Conservation (phyloP, 2,113 vertebrate species). For the Poicephalus gulielmi region DNA sequence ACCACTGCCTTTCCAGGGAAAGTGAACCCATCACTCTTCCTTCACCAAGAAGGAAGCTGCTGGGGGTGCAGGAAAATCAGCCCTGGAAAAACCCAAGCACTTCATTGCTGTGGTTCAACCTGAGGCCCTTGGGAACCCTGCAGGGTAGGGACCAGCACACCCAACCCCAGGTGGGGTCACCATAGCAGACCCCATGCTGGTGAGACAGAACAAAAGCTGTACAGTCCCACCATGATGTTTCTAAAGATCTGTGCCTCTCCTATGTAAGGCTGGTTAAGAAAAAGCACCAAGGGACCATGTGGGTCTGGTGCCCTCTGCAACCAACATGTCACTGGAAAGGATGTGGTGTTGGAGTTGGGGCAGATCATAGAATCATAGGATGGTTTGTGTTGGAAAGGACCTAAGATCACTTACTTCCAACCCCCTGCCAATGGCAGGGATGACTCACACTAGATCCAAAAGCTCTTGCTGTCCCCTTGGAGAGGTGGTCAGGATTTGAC, state of each 20-base stretch:
- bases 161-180: neutral
- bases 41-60: neutral
- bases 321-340: neutral
- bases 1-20: neutral
- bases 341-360: neutral
- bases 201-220: fast-evolving
- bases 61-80: neutral
- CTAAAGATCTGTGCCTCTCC: neutral
- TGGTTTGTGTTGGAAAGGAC: neutral
- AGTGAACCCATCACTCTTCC: neutral
- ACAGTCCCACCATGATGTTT: fast-evolving
- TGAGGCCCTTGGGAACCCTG: neutral
- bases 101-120: neutral
- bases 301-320: neutral
- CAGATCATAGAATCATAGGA: neutral
- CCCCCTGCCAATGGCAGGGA: neutral
- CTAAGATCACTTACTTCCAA: neutral
- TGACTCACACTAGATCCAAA: neutral
- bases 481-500: neutral
- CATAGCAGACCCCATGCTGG: fast-evolving
- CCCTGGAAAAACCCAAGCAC: neutral
- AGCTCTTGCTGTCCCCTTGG: neutral
- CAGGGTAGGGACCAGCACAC: neutral
- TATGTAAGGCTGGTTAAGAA: neutral
- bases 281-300: fast-evolving